A percentile compares a stretch with the other conserved stretches of the same genome.
phyloP scores from a whole-genome alignment of 2,888 invertebrate species.

The Drosophila mayaguana region DNA sequence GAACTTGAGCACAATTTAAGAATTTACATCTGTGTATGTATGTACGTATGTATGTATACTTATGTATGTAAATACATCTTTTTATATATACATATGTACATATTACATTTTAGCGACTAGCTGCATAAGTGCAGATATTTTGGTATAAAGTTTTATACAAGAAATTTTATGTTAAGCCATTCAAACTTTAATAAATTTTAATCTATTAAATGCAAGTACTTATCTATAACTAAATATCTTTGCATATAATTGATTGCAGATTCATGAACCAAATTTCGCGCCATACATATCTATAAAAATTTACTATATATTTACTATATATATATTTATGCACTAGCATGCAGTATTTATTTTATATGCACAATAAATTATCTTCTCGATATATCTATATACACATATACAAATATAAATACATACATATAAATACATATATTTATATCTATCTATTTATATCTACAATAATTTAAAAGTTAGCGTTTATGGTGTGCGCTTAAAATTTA shows the following conservation, averaged over 20 bases:
- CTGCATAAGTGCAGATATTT: not conserved
- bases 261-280: not conserved
- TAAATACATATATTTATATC: not conserved
- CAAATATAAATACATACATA: not conserved
- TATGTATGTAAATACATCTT: too few species aligned
- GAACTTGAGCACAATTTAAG: too few species aligned
- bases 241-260: not conserved
- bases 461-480: constrained; percentile 21
- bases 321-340: constrained; percentile 10
- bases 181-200: not conserved
- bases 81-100: too few species aligned
- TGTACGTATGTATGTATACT: too few species aligned
- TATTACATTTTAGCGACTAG: not conserved
- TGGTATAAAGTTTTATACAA: not conserved
- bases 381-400: not conserved
- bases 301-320: not conserved
- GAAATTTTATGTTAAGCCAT: not conserved
- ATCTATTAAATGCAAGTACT: not conserved
- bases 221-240: constrained; percentile 6
- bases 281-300: not conserved
- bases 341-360: constrained; percentile 24
- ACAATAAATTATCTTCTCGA: constrained; percentile 24
- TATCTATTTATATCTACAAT: constrained; percentile 1
- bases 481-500: constrained; percentile 27
- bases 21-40: too few species aligned